A percentile compares a stretch with the other conserved stretches of the same genome.
Evolutionary conservation across 2,797 vertebrate species (phyloP).

Genomic region (Harpagifer antarcticus): DNA sequence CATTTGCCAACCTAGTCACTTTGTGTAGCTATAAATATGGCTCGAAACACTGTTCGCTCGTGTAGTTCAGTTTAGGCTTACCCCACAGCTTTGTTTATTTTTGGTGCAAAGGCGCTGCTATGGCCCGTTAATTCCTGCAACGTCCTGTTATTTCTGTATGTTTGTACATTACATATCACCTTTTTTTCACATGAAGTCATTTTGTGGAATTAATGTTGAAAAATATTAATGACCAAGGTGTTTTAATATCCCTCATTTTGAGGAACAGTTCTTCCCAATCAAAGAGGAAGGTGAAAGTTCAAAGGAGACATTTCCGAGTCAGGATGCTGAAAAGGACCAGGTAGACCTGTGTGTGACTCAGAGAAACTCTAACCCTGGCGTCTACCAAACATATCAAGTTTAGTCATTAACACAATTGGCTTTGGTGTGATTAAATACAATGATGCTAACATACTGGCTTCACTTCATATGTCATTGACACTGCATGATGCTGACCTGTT

Average conservation of each 20-base stretch:
- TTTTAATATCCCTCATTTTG: constrained; percentile 69
- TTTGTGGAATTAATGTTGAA: background rate
- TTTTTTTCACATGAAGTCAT: background rate
- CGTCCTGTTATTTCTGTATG: background rate
- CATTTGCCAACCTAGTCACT: constrained; percentile 23
- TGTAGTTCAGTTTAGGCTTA: background rate
- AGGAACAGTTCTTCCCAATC: constrained; percentile 56
- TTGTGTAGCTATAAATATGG: constrained; percentile 11
- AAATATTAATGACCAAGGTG: constrained; percentile 1
- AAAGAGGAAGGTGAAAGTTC: constrained; percentile 65
- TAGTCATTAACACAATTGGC: background rate
- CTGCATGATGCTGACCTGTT: constrained; percentile 49
- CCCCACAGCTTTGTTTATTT: background rate
- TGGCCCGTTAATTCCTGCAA: no score
- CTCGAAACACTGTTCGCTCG: background rate
- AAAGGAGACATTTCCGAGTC: constrained; percentile 57
- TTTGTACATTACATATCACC: background rate
- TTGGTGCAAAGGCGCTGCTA: background rate
- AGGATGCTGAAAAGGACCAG: constrained; percentile 68
- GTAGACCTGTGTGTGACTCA: constrained; percentile 60
- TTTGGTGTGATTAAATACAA: constrained; percentile 11
- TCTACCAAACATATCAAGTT: background rate
- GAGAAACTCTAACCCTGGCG: constrained; percentile 9
- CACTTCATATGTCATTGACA: background rate
- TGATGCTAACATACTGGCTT: constrained; percentile 27